Conservation (phyloP, 1,140 invertebrate genomes). For the Elymnias hypermnestra region DNA sequence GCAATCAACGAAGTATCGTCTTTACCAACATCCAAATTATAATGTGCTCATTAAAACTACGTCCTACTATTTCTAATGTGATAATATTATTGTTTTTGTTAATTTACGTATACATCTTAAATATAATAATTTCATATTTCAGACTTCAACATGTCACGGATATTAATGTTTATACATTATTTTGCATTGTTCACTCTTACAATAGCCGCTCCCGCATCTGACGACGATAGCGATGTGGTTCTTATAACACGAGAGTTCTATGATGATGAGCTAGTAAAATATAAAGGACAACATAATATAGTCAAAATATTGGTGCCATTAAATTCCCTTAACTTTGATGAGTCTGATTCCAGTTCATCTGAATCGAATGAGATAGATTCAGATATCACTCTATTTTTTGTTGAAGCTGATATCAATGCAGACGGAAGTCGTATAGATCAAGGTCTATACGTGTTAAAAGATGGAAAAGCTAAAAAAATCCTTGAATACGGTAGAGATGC, state of each 20-base stretch:
- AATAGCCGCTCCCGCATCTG: slow-evolving; percentile 21
- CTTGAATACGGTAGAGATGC: slow-evolving; percentile 43
- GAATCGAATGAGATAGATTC: slow-evolving; percentile 10
- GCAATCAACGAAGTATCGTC: too few relatives aligned
- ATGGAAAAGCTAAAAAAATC: slow-evolving; percentile 33
- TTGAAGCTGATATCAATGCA: slow-evolving; percentile 35
- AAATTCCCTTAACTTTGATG: slow-evolving; percentile 46
- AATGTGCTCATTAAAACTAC: too few relatives aligned
- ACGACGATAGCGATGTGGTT: slow-evolving; percentile 26
- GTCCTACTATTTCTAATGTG: too few relatives aligned
- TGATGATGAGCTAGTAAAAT: slow-evolving; percentile 25
- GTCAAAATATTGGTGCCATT: slow-evolving; percentile 43
- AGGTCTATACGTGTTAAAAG: slow-evolving; percentile 38
- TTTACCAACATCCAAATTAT: too few relatives aligned
- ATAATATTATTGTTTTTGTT: too few relatives aligned
- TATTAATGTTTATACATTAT: slow-evolving; percentile 4
- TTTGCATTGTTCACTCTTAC: slow-evolving; percentile 20
- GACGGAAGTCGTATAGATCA: slow-evolving; percentile 32
- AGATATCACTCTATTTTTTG: slow-evolving; percentile 34
- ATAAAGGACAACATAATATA: slow-evolving; percentile 43
- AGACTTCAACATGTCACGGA: slow-evolving; percentile 18
- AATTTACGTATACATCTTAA: too few relatives aligned
- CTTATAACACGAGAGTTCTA: slow-evolving; percentile 33
- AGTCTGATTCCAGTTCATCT: slow-evolving; percentile 9
- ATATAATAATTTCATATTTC: too few relatives aligned